phyloP scores from a whole-genome alignment of 2,113 vertebrate genomes.

The Ramphastos sulfuratus region DNA sequence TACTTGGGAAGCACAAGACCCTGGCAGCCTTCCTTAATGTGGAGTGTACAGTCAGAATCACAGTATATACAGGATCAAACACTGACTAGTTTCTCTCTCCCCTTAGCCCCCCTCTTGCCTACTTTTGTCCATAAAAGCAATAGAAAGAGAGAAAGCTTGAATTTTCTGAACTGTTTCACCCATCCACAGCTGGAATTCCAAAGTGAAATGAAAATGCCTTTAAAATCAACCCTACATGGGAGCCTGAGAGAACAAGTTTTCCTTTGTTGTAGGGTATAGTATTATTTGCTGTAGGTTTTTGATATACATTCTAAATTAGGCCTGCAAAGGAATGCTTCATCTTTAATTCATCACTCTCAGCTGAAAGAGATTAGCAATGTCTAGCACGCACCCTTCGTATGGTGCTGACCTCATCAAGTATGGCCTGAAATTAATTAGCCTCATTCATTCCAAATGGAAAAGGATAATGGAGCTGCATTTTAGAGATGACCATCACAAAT shows the following conservation, averaged over 20 bases:
- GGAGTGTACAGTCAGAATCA: conserved; percentile 38
- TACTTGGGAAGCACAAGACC: conserved; percentile 24
- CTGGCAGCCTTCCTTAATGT: neutral
- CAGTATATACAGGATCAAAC: conserved; percentile 67
- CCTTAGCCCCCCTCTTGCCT: neutral
- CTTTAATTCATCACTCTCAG: conserved; percentile 87
- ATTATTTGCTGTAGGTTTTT: conserved; percentile 84
- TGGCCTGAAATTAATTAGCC: conserved; percentile 87
- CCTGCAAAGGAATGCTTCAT: conserved; percentile 84
- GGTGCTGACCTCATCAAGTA: conserved; percentile 87
- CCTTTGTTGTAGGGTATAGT: conserved; percentile 80
- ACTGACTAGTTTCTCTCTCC: conserved; percentile 55
- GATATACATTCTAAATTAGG: conserved; percentile 86
- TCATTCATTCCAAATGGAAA: conserved; percentile 85
- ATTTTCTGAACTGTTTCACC: conserved; percentile 74
- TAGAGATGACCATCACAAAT: conserved; percentile 82
- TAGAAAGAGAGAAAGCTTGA: conserved; percentile 71
- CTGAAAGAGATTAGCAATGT: conserved; percentile 87
- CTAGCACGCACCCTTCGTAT: conserved; percentile 81
- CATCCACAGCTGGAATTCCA: conserved; percentile 75
- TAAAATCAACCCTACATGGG: conserved; percentile 77
- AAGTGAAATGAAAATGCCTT: conserved; percentile 74
- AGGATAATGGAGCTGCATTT: conserved; percentile 81
- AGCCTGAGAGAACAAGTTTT: conserved; percentile 81
- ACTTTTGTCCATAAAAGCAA: conserved; percentile 71